Evolutionary conservation across 2,797 vertebrate species (phyloP).

Genomic region (Chiroxiphia lanceolata): DNA sequence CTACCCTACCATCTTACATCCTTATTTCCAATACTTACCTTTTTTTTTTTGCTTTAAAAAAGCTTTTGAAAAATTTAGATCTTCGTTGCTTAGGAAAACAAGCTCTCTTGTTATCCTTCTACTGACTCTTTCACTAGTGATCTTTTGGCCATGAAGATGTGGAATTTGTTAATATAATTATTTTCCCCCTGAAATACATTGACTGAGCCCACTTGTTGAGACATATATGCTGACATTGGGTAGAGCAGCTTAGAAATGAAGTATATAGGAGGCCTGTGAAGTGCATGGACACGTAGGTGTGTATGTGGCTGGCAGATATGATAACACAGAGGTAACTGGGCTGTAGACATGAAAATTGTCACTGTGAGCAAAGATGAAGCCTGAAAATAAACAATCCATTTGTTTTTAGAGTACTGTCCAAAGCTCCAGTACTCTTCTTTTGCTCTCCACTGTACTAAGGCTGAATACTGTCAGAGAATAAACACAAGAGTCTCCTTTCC

Average conservation of each 20-base stretch:
- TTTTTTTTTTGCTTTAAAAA: neutral
- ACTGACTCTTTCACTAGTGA: neutral
- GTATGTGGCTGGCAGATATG: neutral
- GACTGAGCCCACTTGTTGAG: neutral
- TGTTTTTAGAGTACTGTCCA: neutral
- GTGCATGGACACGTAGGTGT: fast-evolving
- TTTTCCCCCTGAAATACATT: neutral
- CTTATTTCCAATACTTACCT: neutral
- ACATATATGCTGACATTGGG: neutral
- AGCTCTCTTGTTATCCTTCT: neutral
- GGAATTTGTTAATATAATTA: neutral
- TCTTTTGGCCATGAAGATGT: neutral
- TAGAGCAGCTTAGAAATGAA: neutral
- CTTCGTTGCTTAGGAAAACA: neutral
- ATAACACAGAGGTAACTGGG: neutral
- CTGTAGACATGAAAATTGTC: neutral
- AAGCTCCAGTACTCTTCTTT: neutral
- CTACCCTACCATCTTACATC: neutral
- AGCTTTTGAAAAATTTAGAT: neutral
- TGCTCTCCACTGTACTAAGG: neutral
- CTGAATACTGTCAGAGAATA: neutral
- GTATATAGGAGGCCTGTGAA: neutral
- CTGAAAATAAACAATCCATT: neutral
- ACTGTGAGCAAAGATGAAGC: neutral
- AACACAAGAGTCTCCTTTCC: neutral